These are phyloP conservation scores for Thunnus albacares DNA, from an alignment of 2,797 vertebrate species.

Conservation along the genomic window DNA sequence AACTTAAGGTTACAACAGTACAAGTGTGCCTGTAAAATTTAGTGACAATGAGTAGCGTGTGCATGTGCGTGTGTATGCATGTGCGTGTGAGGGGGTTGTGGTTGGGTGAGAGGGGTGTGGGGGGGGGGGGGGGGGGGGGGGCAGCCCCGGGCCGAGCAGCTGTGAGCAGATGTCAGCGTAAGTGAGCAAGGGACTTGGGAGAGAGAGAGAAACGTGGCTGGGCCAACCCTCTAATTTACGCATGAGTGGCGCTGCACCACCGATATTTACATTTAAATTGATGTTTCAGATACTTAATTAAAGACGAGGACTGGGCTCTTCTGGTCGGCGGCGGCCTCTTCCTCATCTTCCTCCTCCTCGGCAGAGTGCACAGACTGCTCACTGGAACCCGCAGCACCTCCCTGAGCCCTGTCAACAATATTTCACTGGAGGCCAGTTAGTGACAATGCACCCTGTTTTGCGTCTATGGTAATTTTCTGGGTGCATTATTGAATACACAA, in stretches of 20 bases:
- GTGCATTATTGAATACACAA: constrained; percentile 89
- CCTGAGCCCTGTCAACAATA: constrained; percentile 84
- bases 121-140: constrained; percentile 67
- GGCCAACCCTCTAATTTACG: constrained; percentile 90
- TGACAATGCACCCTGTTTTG: constrained; percentile 83
- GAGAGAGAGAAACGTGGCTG: constrained; percentile 84
- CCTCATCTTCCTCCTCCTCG: constrained; percentile 88
- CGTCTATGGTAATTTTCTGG: constrained; percentile 80
- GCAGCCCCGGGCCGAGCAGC: constrained; percentile 85
- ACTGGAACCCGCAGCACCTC: constrained; percentile 86
- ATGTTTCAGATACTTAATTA: constrained; percentile 94
- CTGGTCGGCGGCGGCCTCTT: constrained; percentile 86
- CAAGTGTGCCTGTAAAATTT: constrained; percentile 21
- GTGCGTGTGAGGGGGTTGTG: constrained; percentile 5
- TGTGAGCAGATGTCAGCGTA: constrained; percentile 90
- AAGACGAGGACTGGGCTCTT: constrained; percentile 90
- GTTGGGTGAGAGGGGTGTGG: constrained; percentile 51
- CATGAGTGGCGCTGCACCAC: constrained; percentile 89
- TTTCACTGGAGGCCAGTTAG: constrained; percentile 85
- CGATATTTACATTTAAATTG: constrained; percentile 94
- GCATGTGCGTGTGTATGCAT: not conserved
- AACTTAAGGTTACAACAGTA: constrained; percentile 31
- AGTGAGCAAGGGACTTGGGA: constrained; percentile 88
- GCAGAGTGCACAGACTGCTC: constrained; percentile 87
- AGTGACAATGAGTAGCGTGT: constrained; percentile 7